Base-by-base conservation (phyloP, 2,888 invertebrate species). In the Brachylomia viminalis region DNA sequence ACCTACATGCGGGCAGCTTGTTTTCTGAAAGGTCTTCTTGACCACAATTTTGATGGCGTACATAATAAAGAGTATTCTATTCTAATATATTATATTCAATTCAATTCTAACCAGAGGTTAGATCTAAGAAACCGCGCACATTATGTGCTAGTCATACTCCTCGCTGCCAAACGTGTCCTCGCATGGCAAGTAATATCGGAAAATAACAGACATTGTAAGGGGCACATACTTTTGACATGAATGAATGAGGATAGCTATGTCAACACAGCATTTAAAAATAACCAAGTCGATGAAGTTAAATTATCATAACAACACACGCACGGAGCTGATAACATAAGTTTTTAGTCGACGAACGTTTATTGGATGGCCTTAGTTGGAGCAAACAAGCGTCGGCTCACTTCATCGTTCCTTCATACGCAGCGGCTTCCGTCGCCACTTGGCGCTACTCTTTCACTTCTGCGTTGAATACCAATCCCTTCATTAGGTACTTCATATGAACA, bases 281-380 rank as follows among this genome's bases (percentile, higher is more conserved):
- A 13, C 38, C 20, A 33, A 49, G n/a, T 52, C 45, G 49, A 58
- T 30, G 33, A 56, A n/a, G n/a, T n/a, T 47, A 73, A 5, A 45
- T 45, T 54, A 73, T 61, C 58, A 54, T 17, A 81, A 66, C 7
- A 56, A 73, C 23, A 27, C n/a, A 45, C 52, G 33, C 47, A 15
- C n/a, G 52, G n/a, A 45, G 64, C 65, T 66, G 78, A 77, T 77
- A 71, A 64, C 56, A 77, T 80, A 80, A 58, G 42, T 42, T 45
- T 42, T 30, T n/a, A 72, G 56, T 47, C 59, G 33, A 49, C 23
- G 49, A 78, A 42, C 56, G 30, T 72, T 80, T n/a, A n/a, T n/a
- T 27, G 62, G 56, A 15, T 52, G 42, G 15, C n/a, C 17, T 11
- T 11, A 42, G 45, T 42, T 15, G 13, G 30, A 45, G 15, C n/a